Base-by-base conservation (phyloP, 2,888 invertebrate species). In the Ochropleura leucogaster region DNA sequence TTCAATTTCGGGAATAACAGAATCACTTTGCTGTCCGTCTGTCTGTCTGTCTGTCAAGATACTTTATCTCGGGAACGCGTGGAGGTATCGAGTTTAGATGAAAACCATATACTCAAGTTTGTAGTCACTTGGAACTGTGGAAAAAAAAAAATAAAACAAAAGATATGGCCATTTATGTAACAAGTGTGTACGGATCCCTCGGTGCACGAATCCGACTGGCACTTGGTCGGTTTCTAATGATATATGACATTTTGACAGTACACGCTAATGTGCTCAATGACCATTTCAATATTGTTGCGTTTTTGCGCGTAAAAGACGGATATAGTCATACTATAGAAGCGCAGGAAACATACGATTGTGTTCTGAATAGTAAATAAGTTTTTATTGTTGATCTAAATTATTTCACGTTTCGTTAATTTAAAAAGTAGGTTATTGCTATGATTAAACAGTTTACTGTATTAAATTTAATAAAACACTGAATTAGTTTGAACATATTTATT, bases 201-300 rank as follows among this genome's bases (percentile, higher is more conserved):
- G 30, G 3, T 30, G 30, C 30, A 30, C 30, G 30, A 30, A 30
- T 30, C 30, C 30, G 30, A 30, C 30, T 30, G 30, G 30, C 3
- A 30, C 30, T 30, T 30, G 30, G 30, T 3, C 30, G 30, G 30
- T 30, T 30, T 83, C 69, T 68, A 53, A 72, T 68, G 59, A 72
- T 72, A 73, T 70, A 82, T 83, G 77, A 79, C 81, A 85, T 88
- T 87, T 87, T 87, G 84, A 85, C 83, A 84, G 81, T 60, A 66
- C 80, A 83, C 80, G 74, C 77, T 83, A 80, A 85, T 80, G 74
- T 83, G 75, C 60, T 77, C 73, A 80, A 68, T 85, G 73, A 72
- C 69, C 78, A 75, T 82, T 80, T 65, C 30, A 72, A 82, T 80
- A 72, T 53, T 42, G 63, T 20, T 46, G 16, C 18, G 69, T 78